Conservation (phyloP, 2,113 vertebrate species). For the Ptychochromis oligacanthus region DNA sequence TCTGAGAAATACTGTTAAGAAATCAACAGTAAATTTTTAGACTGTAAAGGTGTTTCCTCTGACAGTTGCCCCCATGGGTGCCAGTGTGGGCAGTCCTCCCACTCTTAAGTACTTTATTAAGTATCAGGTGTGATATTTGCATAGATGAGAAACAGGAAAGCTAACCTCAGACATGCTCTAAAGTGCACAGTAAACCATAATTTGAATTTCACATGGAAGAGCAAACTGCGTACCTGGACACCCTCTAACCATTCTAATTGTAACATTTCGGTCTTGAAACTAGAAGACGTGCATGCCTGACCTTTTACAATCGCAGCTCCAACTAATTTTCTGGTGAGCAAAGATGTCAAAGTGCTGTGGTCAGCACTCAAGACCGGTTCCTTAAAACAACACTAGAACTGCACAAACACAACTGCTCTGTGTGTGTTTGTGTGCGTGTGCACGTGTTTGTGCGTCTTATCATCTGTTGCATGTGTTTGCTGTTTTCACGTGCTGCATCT, state of each 20-base stretch:
- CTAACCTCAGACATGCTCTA: background rate
- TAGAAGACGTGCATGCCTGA: slow-evolving; percentile 43
- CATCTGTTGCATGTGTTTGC: slow-evolving; percentile 12
- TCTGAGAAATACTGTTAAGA: slow-evolving; percentile 6
- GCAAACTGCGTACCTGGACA: slow-evolving; percentile 11
- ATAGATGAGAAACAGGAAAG: background rate
- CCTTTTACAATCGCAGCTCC: background rate
- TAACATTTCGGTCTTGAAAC: slow-evolving; percentile 17
- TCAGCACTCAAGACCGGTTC: background rate
- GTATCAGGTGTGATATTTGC: background rate
- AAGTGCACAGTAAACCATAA: background rate
- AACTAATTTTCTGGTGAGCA: slow-evolving; percentile 3
- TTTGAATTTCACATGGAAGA: slow-evolving; percentile 25
- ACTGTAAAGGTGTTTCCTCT: slow-evolving; percentile 30
- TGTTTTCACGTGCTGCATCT: slow-evolving; percentile 2
- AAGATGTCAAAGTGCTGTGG: background rate
- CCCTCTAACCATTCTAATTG: background rate
- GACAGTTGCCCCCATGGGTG: background rate
- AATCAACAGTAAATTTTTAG: background rate
- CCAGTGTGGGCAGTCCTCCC: background rate
- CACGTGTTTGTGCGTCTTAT: background rate
- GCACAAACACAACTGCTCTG: background rate
- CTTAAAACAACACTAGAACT: slow-evolving; percentile 2
- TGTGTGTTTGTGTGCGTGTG: background rate
- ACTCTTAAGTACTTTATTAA: background rate